Evolutionary conservation across 2,113 vertebrate genomes (phyloP).

Genomic region (Hucho hucho): DNA sequence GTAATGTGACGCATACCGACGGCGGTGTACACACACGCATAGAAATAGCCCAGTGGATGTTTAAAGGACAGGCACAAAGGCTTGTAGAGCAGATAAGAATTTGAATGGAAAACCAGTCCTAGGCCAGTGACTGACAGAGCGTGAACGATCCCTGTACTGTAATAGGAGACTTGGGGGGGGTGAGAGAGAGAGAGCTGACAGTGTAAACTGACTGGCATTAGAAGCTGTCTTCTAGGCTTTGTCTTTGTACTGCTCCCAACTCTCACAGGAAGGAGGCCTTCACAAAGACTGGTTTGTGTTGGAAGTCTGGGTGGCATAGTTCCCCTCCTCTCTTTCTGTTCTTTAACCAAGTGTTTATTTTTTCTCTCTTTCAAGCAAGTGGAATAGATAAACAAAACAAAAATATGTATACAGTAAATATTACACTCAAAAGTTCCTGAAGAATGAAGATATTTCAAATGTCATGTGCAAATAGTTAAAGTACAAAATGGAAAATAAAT

Average conservation of each 20-base stretch:
- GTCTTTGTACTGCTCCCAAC: background rate
- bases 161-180: background rate
- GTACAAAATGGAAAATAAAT: too few species aligned
- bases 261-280: background rate
- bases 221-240: background rate
- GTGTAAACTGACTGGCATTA: background rate
- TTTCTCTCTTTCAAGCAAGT: too few species aligned
- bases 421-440: too few species aligned
- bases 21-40: too few species aligned
- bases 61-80: background rate
- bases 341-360: background rate
- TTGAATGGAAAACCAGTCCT: background rate
- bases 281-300: slow-evolving; percentile 20
- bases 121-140: background rate
- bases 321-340: background rate
- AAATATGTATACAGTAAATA: too few species aligned
- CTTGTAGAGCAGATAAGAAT: background rate
- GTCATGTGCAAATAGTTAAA: too few species aligned
- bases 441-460: too few species aligned
- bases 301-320: background rate
- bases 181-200: background rate
- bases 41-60: background rate
- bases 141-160: background rate
- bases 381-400: too few species aligned
- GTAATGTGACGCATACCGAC: too few species aligned